Base-by-base conservation (phyloP, 2,113 vertebrate genomes). In the Charina bottae region DNA sequence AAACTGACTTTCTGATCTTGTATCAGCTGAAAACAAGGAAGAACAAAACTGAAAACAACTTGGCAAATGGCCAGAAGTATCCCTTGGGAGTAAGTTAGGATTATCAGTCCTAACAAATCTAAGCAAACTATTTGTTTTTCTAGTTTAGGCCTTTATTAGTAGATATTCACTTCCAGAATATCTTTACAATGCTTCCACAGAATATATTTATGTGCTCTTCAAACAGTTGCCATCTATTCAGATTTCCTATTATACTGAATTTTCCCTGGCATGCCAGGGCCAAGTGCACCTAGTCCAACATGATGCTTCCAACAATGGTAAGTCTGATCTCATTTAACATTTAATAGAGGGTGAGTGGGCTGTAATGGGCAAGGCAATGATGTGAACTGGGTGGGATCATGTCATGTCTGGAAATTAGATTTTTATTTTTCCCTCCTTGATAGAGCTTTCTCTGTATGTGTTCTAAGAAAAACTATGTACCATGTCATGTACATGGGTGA, bases 1-100 rank as follows among this genome's bases (percentile, higher is more conserved):
- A 78, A 87, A 23, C 90, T 21, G 28, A 78, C 55, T 59, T 86
- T 86, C 23, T 3, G 85, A 91, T 87, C 85, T 87, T 87, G 62
- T 28, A 83, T 83, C 68, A 83, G 26, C 33, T 92, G 37, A 56
- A 60, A 19, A 21, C 49, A 90, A 90, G 24, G 26, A 85, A 62
- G 55, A 87, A 42, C 23, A 33, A 60, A 87, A 23, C 37, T 10
- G n/a, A 37, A 92, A 49, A 60, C 24, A 87, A 37, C 37, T 58
- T 60, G 49, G 23, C 55, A 90, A 59, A 13, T 9, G 68, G 55
- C 54, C 78, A 88, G 87, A 92, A 46, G 84, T 11, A 49, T 54
- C 42, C 42, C 12, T 49, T 28, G 4, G 17, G 42, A 78, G 2
- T 78, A 37, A 21, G 7, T 42, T 78, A n/a, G 33, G 8, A 26